Percentiles rank a stretch among this genome's conserved stretches.
These are phyloP conservation scores for Bucco capensis DNA, from an alignment of 2,113 vertebrate species.

Conservation along the genomic window DNA sequence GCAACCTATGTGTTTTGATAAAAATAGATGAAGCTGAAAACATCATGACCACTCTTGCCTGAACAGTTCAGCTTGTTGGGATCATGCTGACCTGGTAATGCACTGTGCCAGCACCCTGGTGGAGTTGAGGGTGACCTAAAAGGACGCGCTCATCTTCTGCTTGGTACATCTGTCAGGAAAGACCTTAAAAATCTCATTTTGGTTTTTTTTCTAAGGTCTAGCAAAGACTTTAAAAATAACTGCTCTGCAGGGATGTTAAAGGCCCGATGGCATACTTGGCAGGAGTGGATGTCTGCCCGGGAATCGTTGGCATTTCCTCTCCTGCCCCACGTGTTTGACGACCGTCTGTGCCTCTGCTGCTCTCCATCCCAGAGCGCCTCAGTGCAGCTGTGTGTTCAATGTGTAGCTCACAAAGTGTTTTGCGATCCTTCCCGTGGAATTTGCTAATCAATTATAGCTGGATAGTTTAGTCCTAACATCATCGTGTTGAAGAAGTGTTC, in stretches of 20 bases:
- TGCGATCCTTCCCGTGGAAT: background rate
- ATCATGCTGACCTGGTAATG: background rate
- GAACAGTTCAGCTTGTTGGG: background rate
- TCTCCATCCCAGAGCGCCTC: background rate
- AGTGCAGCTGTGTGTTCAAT: background rate
- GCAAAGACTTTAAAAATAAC: background rate
- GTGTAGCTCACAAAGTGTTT: background rate
- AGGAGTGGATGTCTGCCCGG: background rate
- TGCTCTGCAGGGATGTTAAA: background rate
- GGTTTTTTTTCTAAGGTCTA: background rate
- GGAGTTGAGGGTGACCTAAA: background rate
- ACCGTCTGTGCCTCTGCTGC: background rate
- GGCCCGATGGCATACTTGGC: background rate
- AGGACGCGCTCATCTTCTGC: background rate
- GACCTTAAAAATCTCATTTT: background rate
- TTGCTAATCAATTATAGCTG: background rate
- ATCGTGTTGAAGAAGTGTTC: background rate
- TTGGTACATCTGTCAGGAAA: background rate
- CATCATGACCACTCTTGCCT: accelerated
- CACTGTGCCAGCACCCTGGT: accelerated
- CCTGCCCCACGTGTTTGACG: background rate
- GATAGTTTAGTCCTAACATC: background rate
- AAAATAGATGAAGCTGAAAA: background rate
- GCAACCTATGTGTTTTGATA: background rate
- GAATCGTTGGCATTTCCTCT: background rate